phyloP scores from a whole-genome alignment of 2,888 invertebrate species.

The Pandemis heparana region DNA sequence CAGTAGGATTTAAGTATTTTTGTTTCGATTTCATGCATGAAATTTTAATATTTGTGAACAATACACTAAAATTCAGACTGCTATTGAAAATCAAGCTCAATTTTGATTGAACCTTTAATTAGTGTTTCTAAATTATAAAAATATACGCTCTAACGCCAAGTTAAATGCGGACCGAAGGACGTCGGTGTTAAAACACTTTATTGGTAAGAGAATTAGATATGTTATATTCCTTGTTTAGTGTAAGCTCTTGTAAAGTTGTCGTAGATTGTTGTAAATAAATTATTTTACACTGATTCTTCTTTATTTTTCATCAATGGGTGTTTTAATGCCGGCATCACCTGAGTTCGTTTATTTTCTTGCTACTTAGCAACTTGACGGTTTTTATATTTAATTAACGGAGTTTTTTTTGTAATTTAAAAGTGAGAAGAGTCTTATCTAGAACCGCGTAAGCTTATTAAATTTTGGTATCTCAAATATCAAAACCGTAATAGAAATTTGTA shows the following conservation, averaged over 20 bases:
- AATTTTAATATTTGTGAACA: background rate
- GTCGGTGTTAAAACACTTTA: slow-evolving; percentile 78
- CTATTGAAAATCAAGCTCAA: background rate
- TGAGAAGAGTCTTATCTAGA: background rate
- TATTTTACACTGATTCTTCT: slow-evolving; percentile 47
- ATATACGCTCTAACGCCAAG: background rate
- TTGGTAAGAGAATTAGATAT: slow-evolving; percentile 36
- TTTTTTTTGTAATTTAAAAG: background rate
- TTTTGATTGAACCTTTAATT: background rate
- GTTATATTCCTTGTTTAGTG: slow-evolving; percentile 47
- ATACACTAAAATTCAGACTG: background rate
- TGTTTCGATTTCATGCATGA: no score
- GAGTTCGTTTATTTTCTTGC: slow-evolving; percentile 44
- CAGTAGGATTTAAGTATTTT: no score
- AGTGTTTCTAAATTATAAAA: background rate
- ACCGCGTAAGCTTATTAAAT: background rate
- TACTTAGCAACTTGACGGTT: slow-evolving; percentile 37
- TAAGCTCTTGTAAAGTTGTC: slow-evolving; percentile 58
- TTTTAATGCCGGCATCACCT: slow-evolving; percentile 82
- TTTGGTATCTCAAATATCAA: background rate
- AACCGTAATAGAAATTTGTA: slow-evolving; percentile 8
- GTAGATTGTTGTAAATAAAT: slow-evolving; percentile 57
- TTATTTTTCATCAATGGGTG: slow-evolving; percentile 57
- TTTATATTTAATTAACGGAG: background rate
- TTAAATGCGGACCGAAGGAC: slow-evolving; percentile 50